These are phyloP conservation scores for Tribolium castaneum DNA, from an alignment of 1,140 invertebrate species.

Conservation along the genomic window DNA sequence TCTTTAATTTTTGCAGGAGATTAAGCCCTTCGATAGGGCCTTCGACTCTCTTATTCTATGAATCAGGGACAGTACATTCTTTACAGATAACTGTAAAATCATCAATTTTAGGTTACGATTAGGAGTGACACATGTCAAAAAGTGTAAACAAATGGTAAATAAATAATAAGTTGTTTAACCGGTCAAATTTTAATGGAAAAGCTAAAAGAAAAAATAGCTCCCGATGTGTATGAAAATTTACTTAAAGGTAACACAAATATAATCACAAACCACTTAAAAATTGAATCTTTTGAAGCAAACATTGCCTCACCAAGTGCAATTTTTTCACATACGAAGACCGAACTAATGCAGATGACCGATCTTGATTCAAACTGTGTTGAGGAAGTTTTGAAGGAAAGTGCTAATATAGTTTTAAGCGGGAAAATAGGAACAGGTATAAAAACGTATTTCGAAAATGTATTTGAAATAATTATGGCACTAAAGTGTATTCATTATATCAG, in stretches of 20 bases:
- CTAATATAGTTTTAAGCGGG: conserved; percentile 38
- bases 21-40: no score
- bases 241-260: conserved; percentile 33
- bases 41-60: no score
- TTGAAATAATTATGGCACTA: no score
- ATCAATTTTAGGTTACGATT: background rate
- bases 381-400: background rate
- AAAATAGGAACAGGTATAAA: conserved; percentile 43
- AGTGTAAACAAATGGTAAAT: no score
- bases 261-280: background rate
- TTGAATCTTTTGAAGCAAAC: conserved; percentile 4
- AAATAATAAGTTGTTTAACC: no score
- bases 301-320: conserved; percentile 5
- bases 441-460: background rate
- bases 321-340: background rate
- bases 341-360: conserved; percentile 16
- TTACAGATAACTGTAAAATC: no score
- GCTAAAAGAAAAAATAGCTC: background rate
- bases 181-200: background rate
- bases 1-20: no score
- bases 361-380: conserved; percentile 35
- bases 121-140: background rate
- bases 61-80: no score
- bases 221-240: background rate
- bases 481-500: background rate